Evolutionary conservation across 1,140 invertebrate species (phyloP).

Genomic region (Zaprionus vittiger): DNA sequence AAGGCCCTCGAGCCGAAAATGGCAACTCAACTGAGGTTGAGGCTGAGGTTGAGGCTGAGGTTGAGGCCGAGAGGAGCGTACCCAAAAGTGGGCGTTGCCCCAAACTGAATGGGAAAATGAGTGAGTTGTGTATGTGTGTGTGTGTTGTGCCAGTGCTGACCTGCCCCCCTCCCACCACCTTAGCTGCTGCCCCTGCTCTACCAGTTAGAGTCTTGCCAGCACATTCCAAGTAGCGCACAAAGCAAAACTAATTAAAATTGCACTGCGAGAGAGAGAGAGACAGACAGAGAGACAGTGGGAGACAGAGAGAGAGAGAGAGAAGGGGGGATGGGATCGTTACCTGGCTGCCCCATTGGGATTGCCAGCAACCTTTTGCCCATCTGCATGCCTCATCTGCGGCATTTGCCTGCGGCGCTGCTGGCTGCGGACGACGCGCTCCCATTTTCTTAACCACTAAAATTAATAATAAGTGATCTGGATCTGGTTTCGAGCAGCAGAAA

Average conservation of each 20-base stretch:
- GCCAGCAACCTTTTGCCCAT: slow-evolving; percentile 79
- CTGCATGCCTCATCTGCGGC: slow-evolving; percentile 69
- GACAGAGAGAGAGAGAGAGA: neutral
- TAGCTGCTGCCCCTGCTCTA: no score
- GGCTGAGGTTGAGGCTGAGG: neutral
- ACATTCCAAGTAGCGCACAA: slow-evolving; percentile 81
- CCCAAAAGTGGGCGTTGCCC: slow-evolving; percentile 81
- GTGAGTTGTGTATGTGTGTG: slow-evolving; percentile 62
- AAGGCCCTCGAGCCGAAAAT: slow-evolving; percentile 74
- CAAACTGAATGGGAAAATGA: slow-evolving; percentile 83
- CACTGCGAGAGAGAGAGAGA: slow-evolving; percentile 31
- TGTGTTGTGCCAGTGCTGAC: slow-evolving; percentile 43
- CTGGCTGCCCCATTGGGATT: slow-evolving; percentile 42
- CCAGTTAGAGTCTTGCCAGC: slow-evolving; percentile 12
- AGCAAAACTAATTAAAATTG: slow-evolving; percentile 84
- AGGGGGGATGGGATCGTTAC: slow-evolving; percentile 17
- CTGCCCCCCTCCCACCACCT: neutral
- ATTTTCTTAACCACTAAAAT: slow-evolving; percentile 84
- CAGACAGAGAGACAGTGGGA: neutral
- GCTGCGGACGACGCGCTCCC: slow-evolving; percentile 49
- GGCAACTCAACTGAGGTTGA: slow-evolving; percentile 42
- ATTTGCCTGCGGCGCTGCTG: slow-evolving; percentile 70
- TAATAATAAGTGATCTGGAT: slow-evolving; percentile 84
- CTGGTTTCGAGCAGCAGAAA: slow-evolving; percentile 66
- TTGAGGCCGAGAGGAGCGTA: slow-evolving; percentile 42